These are phyloP conservation scores for Camponotus vicinus DNA, from an alignment of 1,140 invertebrate species.

Conservation along the genomic window DNA sequence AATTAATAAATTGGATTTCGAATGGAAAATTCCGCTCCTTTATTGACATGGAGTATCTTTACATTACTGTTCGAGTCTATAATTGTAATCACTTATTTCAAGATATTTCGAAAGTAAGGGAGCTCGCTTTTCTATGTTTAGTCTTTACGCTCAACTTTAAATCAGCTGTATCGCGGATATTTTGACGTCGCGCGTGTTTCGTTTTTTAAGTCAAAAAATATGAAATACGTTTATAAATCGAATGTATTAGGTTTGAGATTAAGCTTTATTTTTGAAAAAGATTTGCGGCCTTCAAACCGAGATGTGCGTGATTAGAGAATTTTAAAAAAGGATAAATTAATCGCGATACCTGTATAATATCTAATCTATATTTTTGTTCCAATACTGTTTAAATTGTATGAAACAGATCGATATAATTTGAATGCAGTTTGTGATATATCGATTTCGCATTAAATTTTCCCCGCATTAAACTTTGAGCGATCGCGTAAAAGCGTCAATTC, in stretches of 20 bases:
- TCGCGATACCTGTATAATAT: too few species aligned
- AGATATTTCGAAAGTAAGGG: not conserved
- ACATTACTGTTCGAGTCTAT: not conserved
- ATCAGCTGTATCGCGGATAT: not conserved
- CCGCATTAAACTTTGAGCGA: not conserved
- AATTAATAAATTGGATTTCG: not conserved
- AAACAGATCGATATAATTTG: not conserved
- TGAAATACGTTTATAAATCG: not conserved
- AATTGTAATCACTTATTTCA: not conserved
- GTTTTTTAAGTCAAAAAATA: not conserved
- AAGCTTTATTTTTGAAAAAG: not conserved
- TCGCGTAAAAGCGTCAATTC: not conserved
- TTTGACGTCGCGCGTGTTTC: not conserved
- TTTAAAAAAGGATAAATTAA: not conserved
- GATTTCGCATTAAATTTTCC: slow-evolving; percentile 11
- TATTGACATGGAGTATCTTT: not conserved
- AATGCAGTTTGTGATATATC: not conserved
- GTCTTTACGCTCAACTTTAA: not conserved
- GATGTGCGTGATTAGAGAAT: not conserved
- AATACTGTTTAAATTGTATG: not conserved
- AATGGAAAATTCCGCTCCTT: not conserved
- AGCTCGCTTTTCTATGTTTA: not conserved
- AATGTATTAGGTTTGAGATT: slow-evolving; percentile 12
- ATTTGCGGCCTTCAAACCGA: not conserved
- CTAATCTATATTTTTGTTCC: not conserved